Base-by-base conservation (phyloP, 2,888 invertebrate genomes). In the Caenorhabditis sp. region DNA sequence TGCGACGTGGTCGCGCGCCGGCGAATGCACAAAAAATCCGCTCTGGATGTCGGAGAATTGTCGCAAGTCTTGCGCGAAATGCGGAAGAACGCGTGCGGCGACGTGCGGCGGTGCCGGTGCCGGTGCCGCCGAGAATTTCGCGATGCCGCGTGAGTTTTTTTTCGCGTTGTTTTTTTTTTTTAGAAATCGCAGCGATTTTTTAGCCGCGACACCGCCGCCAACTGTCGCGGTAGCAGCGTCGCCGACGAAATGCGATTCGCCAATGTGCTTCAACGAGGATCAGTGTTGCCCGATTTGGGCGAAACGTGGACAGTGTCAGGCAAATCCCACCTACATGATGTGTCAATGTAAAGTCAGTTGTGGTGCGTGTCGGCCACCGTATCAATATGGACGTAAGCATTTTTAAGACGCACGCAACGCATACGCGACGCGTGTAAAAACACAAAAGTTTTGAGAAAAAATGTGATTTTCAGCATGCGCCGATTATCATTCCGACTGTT, bases 21-120 rank as follows among this genome's bases (percentile, higher is more conserved):
- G 85, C 8, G 86, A 85, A 62, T 86, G 85, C 57, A 63, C 62
- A 14, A 77, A 72, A 51, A 85, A 85, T 67, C 71, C 76, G 17
- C 57, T 79, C 14, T 85, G 84, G 83, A 85, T 85, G 85, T 67
- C 80, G 0, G 85, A 85, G 43, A 84, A 84, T 57, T 84, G 84
- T 37, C 74, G 84, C 24, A 62, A 70, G 36, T 54, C 78, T 6
- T 84, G 84, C 50, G 60, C 69, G 50, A 77, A 78, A 26, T 84
- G 84, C 55, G 79, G 66, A 3, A 27, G 31, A 17, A 64, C 81
- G 0, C 51, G 84, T 23, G 69, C 69, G 0, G 65, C 69, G 1
- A 61, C 69, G 6, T 84, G 84, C 51, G 67, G 67, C 4, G 63
- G 62, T 21, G 63, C 59, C 27, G 62, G 84, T 53, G 67, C 64